Evolutionary conservation across 2,797 vertebrate genomes (phyloP), one percentile per base, ranked within the genome.

Genomic region (Pelobates cultripes): DNA sequence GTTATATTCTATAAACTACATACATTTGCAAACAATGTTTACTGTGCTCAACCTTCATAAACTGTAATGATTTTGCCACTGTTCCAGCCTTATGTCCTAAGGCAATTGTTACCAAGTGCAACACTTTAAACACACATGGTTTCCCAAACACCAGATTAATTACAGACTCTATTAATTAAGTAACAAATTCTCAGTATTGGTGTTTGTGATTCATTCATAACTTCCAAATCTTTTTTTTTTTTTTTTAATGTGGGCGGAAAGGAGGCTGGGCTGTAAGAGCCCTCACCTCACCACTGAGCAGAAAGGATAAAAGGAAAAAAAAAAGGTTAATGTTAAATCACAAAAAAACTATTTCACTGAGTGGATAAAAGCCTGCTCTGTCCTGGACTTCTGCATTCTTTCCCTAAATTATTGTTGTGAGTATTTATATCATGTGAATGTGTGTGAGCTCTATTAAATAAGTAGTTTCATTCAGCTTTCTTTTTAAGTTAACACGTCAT

Each of bases 141-240:
- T 79, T 79, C 77, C 72, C 78, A 75, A 79, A 83, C 77, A 75
- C 67, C 17, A 55, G 66, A 74, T 79, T 83, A 83, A 83, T 83
- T 83, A 72, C 67, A 79, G 82, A 71, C 70, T 83, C 70, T 71
- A 73, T 61, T 78, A 83, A 28, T 83, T 79, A 73, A 83, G 81
- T 74, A 78, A 73, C 75, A 83, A 75, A 73, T 83, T 71, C 66
- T 83, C 72, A 83, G 79, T 6, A 83, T 71, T 79, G 70, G 77
- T 83, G 75, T 83, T 70, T 78, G 70, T 83, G 45, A 78, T 78
- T 83, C 81, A 83, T 78, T 78, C 76, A 57, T 73, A 83, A 78
- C 28, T 82, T 73, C 71, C 4, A 73, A 53, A 41, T 14, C 55
- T 47, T 42, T 73, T 73, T 74, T 74, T 51, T 28, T 28, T 51